A percentile compares a stretch with the other conserved stretches of the same genome.
Evolutionary conservation across 2,113 vertebrate genomes (phyloP).

Genomic region (Blennius ocellaris): DNA sequence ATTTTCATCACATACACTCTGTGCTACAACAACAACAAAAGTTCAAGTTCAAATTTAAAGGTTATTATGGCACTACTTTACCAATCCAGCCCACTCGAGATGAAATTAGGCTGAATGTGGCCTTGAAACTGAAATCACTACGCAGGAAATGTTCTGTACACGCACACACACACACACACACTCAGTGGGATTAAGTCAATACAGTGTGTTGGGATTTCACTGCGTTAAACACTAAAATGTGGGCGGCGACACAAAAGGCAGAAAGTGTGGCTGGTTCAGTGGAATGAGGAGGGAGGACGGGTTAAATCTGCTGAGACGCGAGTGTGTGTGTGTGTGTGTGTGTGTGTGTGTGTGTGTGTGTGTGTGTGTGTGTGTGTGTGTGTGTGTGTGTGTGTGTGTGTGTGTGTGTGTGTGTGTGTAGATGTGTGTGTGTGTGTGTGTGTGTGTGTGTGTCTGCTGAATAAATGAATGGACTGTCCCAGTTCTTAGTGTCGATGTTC

Average conservation of each 20-base stretch:
- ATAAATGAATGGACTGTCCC: conserved; percentile 61
- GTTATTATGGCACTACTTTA: too few relatives aligned
- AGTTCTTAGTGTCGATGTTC: conserved; percentile 64
- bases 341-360: conserved; percentile 4
- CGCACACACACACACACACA: background rate
- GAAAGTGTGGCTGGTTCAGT: background rate
- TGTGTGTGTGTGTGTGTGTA: too few relatives aligned
- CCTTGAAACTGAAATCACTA: too few relatives aligned
- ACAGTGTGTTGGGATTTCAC: background rate
- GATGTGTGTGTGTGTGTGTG: background rate
- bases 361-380: background rate
- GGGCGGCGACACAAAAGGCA: conserved; percentile 1
- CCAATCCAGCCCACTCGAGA: too few relatives aligned
- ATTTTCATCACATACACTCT: too few relatives aligned
- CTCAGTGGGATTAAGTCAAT: background rate
- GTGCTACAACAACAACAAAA: too few relatives aligned
- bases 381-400: background rate
- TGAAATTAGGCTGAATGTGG: too few relatives aligned
- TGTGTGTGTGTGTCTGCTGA: conserved; percentile 1
- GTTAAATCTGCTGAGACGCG: conserved; percentile 25
- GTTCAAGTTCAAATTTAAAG: too few relatives aligned
- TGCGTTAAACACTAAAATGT: background rate
- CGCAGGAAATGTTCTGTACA: too few relatives aligned
- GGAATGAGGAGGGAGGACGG: conserved; percentile 14
- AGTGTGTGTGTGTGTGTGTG: background rate